These are phyloP conservation scores for Sterna hirundo DNA, from an alignment of 2,113 vertebrate genomes.

Conservation along the genomic window DNA sequence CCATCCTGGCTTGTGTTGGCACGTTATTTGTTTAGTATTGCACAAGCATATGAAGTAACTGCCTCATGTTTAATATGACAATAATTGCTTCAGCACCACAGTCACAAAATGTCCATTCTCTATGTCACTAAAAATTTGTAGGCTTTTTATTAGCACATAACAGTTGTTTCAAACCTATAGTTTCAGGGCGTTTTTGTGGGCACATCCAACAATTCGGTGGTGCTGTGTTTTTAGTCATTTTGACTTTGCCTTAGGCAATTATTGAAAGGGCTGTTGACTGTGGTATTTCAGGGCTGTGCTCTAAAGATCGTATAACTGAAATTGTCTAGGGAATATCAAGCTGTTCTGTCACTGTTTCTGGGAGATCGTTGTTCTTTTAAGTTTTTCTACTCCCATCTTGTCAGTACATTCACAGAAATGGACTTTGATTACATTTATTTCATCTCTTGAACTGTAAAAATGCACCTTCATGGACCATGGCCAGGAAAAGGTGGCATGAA, in stretches of 20 bases:
- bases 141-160: not conserved
- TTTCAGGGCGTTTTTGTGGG: not conserved
- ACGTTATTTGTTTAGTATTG: not conserved
- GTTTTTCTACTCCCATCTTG: not conserved
- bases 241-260: not conserved
- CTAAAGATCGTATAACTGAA: not conserved
- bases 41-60: not conserved
- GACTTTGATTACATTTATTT: constrained; percentile 22
- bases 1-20: not conserved
- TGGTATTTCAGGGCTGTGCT: not conserved
- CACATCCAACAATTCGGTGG: not conserved
- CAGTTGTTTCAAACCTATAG: not conserved
- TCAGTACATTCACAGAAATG: not conserved
- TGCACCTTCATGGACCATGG: not conserved
- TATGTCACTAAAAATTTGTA: not conserved
- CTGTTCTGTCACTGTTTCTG: not conserved
- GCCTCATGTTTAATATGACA: not conserved
- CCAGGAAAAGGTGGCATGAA: not conserved
- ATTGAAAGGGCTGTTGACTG: not conserved
- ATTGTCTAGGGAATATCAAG: not conserved
- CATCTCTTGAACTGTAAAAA: not conserved
- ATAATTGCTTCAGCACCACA: not conserved
- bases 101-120: not conserved
- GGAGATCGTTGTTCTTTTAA: not conserved
- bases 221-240: not conserved